These are phyloP conservation scores for Ateles fusciceps DNA, from an alignment of 2,797 vertebrate species.

Conservation along the genomic window DNA sequence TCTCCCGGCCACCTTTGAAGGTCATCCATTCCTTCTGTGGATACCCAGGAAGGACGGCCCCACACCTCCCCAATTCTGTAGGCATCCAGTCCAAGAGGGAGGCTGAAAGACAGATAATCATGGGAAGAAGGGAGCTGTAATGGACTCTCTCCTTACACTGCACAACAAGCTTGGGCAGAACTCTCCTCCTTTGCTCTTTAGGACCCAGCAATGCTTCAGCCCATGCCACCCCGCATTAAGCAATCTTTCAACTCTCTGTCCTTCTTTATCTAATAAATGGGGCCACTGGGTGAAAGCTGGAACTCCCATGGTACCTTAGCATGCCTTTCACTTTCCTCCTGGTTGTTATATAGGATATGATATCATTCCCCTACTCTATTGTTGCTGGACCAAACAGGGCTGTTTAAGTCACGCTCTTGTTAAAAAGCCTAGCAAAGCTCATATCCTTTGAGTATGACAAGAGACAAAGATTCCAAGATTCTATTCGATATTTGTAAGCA, in stretches of 20 bases:
- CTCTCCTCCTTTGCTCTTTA: neutral
- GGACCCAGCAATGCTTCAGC: neutral
- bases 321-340: neutral
- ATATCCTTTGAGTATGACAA: neutral
- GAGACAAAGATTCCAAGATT: neutral
- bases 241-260: neutral
- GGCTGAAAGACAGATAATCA: neutral
- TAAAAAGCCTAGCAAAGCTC: neutral
- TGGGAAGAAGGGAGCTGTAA: neutral
- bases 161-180: neutral
- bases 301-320: neutral
- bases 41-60: neutral
- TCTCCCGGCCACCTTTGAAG: neutral
- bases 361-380: neutral
- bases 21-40: neutral
- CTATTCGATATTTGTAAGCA: neutral
- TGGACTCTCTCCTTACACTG: neutral
- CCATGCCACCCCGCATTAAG: slow-evolving; percentile 36
- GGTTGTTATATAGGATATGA: neutral
- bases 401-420: neutral
- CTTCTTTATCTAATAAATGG: neutral
- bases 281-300: slow-evolving; percentile 5
- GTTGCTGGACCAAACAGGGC: neutral
- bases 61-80: neutral
- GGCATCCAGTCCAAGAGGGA: neutral